Base-by-base conservation (phyloP, 2,113 vertebrate genomes). In the Gavia stellata region DNA sequence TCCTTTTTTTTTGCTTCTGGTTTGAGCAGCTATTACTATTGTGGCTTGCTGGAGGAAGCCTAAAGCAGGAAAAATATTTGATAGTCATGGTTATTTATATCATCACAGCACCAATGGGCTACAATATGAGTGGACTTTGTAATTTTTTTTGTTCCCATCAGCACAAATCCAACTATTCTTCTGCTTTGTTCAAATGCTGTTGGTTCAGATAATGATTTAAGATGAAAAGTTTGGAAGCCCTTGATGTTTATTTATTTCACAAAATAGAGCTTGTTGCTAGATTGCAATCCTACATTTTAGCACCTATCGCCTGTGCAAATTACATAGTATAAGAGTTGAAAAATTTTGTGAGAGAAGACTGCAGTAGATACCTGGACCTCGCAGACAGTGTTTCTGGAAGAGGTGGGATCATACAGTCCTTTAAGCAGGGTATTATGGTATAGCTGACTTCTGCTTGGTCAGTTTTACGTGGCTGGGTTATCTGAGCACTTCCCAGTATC, bases 211-310 rank as follows among this genome's bases (percentile, higher is more conserved):
- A 44, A 45, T 34, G 15, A 49, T 74, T 58, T 81, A 84, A 67
- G 23, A 40, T 74, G 3, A 77, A 73, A 94, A 71, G 0, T 2
- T 58, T 66, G 50, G 17, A 71, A 87, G 19, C 8, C 9, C 36
- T 83, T 73, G 49, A 38, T 70, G 9, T 81, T 53, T 86, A 1
- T 78, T 82, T 80, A 36, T 92, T 84, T 81, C 14, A 44, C 38
- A 38, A 88, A 75, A n/a, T 28, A 55, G 28, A 88, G 18, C 28
- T 91, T 88, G 36, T 74, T 96, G 68, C 38, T 14, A 85, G n/a
- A 70, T 36, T 90, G 29, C n/a, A 58, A 24, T 96, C 40, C 42
- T 81, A 50, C 8, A 24, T 81, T 93, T 87, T 71, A 81, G 47
- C n/a, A 42, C 55, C 40, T 40, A 16, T 74, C 23, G 65, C 25